phyloP scores from a whole-genome alignment of 2,888 invertebrate species.

The Nipponacmea schrenckii region DNA sequence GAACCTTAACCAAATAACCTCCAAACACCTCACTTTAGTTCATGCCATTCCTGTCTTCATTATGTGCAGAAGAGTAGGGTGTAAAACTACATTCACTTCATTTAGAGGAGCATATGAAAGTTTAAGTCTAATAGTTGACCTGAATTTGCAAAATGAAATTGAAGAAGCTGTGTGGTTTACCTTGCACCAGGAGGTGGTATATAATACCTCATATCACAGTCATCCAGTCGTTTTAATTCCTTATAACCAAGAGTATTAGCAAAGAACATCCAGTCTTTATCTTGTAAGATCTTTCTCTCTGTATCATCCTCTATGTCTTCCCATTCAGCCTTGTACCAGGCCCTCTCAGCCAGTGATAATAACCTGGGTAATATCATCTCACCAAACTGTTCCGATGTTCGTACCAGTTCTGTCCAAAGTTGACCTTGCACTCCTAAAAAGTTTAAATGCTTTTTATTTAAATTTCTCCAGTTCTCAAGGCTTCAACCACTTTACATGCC shows the following conservation, averaged over 20 bases:
- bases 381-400: constrained; percentile 53
- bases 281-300: constrained; percentile 28
- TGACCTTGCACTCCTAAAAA: constrained; percentile 62
- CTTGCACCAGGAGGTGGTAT: constrained; percentile 62
- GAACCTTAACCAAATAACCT: too few relatives aligned
- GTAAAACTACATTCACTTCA: background rate
- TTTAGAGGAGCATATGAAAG: background rate
- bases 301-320: constrained; percentile 38
- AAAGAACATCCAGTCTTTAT: constrained; percentile 57
- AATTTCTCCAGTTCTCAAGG: background rate
- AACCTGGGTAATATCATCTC: constrained; percentile 57
- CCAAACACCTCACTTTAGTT: too few relatives aligned
- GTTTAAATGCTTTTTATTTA: background rate
- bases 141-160: background rate
- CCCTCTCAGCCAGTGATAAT: constrained; percentile 62
- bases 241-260: constrained; percentile 55
- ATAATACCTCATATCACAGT: constrained; percentile 50
- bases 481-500: too few relatives aligned
- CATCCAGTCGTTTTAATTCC: constrained; percentile 57
- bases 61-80: too few relatives aligned
- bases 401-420: constrained; percentile 60
- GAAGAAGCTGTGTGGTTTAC: constrained; percentile 26
- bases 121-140: background rate
- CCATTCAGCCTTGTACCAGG: constrained; percentile 63
- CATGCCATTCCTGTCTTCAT: too few relatives aligned